Evolutionary conservation across 2,113 vertebrate species (phyloP).

Genomic region (Anhinga anhinga): DNA sequence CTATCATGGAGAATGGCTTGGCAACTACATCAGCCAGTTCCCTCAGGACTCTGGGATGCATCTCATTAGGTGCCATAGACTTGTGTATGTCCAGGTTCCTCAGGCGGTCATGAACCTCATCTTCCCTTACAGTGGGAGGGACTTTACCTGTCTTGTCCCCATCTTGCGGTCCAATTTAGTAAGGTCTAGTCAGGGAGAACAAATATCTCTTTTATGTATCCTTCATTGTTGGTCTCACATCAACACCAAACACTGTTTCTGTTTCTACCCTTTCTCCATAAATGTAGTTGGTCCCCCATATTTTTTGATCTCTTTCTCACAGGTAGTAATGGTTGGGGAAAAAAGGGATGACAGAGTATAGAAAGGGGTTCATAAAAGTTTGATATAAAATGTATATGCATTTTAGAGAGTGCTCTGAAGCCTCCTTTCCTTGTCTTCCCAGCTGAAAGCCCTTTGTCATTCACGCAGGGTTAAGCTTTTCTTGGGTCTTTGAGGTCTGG

Average conservation of each 20-base stretch:
- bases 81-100: too few species aligned
- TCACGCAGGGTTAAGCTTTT: not conserved
- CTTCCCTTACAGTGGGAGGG: too few species aligned
- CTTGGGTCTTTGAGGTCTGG: not conserved
- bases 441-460: not conserved
- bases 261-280: not conserved
- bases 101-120: too few species aligned
- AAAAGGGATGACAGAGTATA: not conserved
- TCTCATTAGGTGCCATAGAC: too few species aligned
- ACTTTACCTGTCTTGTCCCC: too few species aligned
- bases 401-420: not conserved
- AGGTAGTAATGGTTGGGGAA: not conserved
- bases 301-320: not conserved
- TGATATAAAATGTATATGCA: not conserved
- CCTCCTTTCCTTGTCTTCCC: not conserved
- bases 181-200: not conserved
- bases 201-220: not conserved
- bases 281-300: not conserved
- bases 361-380: not conserved
- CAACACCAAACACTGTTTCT: not conserved
- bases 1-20: too few species aligned
- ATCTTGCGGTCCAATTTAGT: not conserved
- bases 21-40: too few species aligned
- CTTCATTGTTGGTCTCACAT: not conserved
- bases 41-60: too few species aligned